Percentiles rank a stretch among this genome's conserved stretches.
Conservation (phyloP, 2,797 vertebrate species). For the Halcyon smyrnensis region DNA sequence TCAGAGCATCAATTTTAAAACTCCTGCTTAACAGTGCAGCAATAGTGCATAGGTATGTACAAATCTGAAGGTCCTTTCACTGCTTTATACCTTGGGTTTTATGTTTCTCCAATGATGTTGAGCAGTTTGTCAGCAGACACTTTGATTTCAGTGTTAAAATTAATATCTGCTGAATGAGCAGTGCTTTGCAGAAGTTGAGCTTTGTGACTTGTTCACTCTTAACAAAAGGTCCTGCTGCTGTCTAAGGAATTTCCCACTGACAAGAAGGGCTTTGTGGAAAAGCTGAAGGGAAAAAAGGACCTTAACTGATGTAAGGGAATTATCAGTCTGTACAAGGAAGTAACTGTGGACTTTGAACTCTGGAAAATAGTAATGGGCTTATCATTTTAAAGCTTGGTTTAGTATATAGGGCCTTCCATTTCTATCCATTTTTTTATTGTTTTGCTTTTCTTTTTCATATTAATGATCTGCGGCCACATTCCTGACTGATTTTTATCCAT, state of each 20-base stretch:
- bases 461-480: neutral
- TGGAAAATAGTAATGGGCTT: neutral
- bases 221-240: slow-evolving; percentile 69
- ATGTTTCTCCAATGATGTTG: slow-evolving; percentile 38
- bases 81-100: slow-evolving; percentile 20
- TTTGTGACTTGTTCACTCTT: slow-evolving; percentile 75
- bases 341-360: slow-evolving; percentile 51
- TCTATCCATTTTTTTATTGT: slow-evolving; percentile 19
- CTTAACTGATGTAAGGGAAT: slow-evolving; percentile 57
- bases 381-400: slow-evolving; percentile 25
- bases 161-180: slow-evolving; percentile 82
- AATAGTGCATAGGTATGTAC: neutral
- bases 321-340: slow-evolving; percentile 56
- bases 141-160: slow-evolving; percentile 76
- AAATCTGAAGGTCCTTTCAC: slow-evolving; percentile 20
- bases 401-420: neutral
- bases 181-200: slow-evolving; percentile 66
- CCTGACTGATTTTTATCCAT: neutral
- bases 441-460: neutral
- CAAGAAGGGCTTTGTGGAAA: slow-evolving; percentile 76
- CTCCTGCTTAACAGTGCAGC: neutral
- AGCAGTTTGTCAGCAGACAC: slow-evolving; percentile 64
- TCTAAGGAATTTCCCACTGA: slow-evolving; percentile 75
- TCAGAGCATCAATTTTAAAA: neutral
- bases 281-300: slow-evolving; percentile 52